Evolutionary conservation across 1,140 invertebrate species (phyloP).

Genomic region (Pseudomyrmex flavicornis): DNA sequence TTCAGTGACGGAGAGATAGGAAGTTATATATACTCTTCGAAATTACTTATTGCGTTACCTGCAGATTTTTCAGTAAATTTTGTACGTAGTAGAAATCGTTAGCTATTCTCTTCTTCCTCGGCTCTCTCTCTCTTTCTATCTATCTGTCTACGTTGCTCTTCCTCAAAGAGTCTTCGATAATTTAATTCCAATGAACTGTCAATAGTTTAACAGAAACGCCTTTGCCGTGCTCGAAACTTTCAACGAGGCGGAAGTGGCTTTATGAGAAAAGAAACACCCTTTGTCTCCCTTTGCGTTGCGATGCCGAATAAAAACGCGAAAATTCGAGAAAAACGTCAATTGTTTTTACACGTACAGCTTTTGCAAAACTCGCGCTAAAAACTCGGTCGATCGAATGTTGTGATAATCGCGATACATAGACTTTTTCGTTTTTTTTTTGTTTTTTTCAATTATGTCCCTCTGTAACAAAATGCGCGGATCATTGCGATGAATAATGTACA

Average conservation of each 20-base stretch:
- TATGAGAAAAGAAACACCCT: slow-evolving; percentile 25
- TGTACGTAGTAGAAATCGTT: not conserved
- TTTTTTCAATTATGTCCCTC: too few species aligned
- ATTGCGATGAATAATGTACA: not conserved
- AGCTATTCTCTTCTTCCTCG: slow-evolving; percentile 10
- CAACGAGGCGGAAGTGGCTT: slow-evolving; percentile 53
- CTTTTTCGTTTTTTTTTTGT: too few species aligned
- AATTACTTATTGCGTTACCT: not conserved
- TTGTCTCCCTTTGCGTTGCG: not conserved
- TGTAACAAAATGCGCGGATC: too few species aligned
- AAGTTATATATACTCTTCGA: not conserved
- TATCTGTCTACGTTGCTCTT: not conserved
- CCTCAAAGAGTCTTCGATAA: slow-evolving; percentile 58
- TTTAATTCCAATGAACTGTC: slow-evolving; percentile 71
- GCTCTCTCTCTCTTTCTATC: not conserved
- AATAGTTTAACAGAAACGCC: slow-evolving; percentile 62
- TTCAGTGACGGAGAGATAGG: not conserved
- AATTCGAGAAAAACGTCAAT: slow-evolving; percentile 25
- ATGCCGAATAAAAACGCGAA: slow-evolving; percentile 41
- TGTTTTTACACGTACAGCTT: not conserved
- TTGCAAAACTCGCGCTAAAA: too few species aligned
- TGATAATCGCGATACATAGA: too few species aligned
- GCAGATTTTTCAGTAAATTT: not conserved
- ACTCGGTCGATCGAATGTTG: too few species aligned
- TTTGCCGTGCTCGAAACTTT: slow-evolving; percentile 62